Evolutionary conservation across 2,888 invertebrate species (phyloP), one percentile per base, ranked within the genome.

Genomic region (Corythucha ciliata): DNA sequence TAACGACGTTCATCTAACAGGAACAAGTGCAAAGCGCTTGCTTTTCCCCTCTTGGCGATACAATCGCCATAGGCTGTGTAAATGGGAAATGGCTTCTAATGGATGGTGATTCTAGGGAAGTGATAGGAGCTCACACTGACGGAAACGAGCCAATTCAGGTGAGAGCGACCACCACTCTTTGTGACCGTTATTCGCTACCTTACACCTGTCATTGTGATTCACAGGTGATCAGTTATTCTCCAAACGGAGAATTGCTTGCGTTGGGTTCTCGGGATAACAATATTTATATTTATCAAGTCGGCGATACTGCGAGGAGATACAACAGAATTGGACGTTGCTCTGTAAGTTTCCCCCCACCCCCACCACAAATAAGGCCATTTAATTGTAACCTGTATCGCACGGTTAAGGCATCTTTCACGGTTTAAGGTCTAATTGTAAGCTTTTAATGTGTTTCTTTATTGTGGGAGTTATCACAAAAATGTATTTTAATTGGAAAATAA

Each of bases 261-360:
- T 69, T 91, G 45, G 92, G 91, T 5, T 91, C 89, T 0, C 73
- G 89, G 10, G 92, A 93, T 70, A 90, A 89, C 74, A 79, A 80
- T 67, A 81, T 93, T 64, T 93, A 92, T 70, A 74, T 93, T 57
- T 91, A 92, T 72, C 82, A 88, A 68, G 83, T 85, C 3, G 77
- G 79, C 46, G 85, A 85, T 54, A 76, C 75, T 61, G 81, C 80
- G n/a, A 73, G 76, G 14, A 77, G 85, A 60, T 90, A 84, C 70
- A 79, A 79, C 58, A 75, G 88, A 55, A 76, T 88, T 56, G 91
- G 91, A 33, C 78, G 85, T 65, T 92, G 92, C 68, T 74, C 81
- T 71, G 91, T 91, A 69, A 78, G 80, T 69, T 48, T 52, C 5
- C 6, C 26, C 8, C 8, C 14, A 18, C n/a, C 8, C 22, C 16